These are phyloP conservation scores for Agraylea sexmaculata DNA, from an alignment of 1,140 invertebrate genomes.

Conservation along the genomic window DNA sequence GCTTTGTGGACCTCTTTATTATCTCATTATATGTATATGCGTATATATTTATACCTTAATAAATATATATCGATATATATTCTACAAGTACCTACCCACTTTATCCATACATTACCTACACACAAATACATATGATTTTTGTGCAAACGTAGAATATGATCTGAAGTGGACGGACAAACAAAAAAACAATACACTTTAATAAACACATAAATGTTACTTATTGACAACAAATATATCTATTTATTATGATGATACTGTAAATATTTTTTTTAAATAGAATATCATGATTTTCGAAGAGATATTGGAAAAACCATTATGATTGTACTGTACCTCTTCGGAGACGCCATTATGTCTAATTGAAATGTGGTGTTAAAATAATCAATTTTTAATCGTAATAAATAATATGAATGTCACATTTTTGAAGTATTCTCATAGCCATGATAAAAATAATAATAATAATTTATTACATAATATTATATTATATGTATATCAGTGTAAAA, in stretches of 20 bases:
- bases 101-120: too few species aligned
- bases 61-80: too few species aligned
- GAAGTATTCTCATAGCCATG: constrained; percentile 22
- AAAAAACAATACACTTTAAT: too few species aligned
- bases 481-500: constrained; percentile 21
- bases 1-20: neutral
- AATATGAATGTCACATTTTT: constrained; percentile 23
- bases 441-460: constrained; percentile 13
- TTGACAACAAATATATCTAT: constrained; percentile 22
- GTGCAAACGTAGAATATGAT: constrained; percentile 19
- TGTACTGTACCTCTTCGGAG: constrained; percentile 21
- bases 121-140: too few species aligned
- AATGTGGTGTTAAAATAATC: constrained; percentile 23
- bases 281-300: constrained; percentile 20
- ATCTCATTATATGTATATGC: neutral
- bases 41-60: too few species aligned
- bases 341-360: constrained; percentile 21
- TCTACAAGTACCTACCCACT: too few species aligned
- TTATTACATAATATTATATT: neutral
- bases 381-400: constrained; percentile 22
- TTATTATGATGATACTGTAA: constrained; percentile 23
- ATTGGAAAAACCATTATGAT: constrained; percentile 19
- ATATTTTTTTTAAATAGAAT: constrained; percentile 24
- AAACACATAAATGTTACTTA: constrained; percentile 21
- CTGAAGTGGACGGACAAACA: too few species aligned